A percentile compares a stretch with the other conserved stretches of the same genome.
These are phyloP conservation scores for Rhizoglyphus robini DNA, from an alignment of 1,140 invertebrate genomes.

Conservation along the genomic window DNA sequence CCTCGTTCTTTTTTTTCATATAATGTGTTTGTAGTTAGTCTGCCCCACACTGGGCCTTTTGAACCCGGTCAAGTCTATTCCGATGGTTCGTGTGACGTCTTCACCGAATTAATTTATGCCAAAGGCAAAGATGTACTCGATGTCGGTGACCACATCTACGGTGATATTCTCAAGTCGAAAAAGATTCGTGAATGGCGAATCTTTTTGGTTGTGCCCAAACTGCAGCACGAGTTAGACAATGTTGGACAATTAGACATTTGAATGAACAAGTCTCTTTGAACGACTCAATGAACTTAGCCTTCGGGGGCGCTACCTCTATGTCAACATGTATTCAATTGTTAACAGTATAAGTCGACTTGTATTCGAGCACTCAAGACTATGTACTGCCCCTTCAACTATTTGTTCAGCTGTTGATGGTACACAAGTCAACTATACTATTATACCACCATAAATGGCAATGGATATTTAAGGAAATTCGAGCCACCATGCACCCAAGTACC, in stretches of 20 bases:
- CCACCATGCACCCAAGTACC: neutral
- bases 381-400: conserved; percentile 96
- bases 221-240: conserved; percentile 93
- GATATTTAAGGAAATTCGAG: neutral
- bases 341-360: conserved; percentile 75
- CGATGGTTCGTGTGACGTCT: conserved; percentile 73
- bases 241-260: conserved; percentile 93
- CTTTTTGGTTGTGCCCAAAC: conserved; percentile 92
- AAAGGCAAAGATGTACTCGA: conserved; percentile 97
- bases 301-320: conserved; percentile 63
- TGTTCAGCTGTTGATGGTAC: conserved; percentile 84
- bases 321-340: conserved; percentile 87
- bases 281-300: conserved; percentile 78
- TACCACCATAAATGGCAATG: neutral
- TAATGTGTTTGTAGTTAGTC: too few relatives aligned
- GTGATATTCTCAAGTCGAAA: conserved; percentile 95
- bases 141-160: conserved; percentile 98
- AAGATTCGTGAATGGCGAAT: conserved; percentile 90
- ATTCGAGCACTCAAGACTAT: conserved; percentile 56
- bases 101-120: conserved; percentile 86
- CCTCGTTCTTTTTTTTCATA: too few relatives aligned
- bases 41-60: conserved; percentile 76
- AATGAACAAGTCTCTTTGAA: conserved; percentile 88
- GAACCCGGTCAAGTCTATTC: conserved; percentile 52
- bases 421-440: conserved; percentile 83